These are phyloP conservation scores for Brevimyrus niger DNA, from an alignment of 2,113 vertebrate genomes.

Conservation along the genomic window DNA sequence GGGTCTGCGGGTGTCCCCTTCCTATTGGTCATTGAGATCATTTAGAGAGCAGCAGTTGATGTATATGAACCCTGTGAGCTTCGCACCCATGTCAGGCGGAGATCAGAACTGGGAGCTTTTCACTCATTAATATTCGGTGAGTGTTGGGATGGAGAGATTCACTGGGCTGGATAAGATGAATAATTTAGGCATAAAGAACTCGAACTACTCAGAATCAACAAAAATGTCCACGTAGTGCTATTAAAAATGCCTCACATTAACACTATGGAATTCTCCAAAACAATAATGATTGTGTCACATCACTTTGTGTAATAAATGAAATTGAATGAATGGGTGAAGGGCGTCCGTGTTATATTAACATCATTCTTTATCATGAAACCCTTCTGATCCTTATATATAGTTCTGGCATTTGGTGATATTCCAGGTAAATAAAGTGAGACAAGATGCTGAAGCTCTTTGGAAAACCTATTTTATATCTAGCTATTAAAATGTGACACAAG, in stretches of 20 bases:
- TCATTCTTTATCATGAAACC: too few species aligned
- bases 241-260: background rate
- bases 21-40: background rate
- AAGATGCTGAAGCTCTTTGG: too few species aligned
- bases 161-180: slow-evolving; percentile 3
- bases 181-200: slow-evolving; percentile 1
- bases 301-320: background rate
- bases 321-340: background rate
- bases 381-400: background rate
- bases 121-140: slow-evolving; percentile 3
- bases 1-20: too few species aligned
- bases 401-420: background rate
- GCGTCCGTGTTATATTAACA: background rate
- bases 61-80: background rate
- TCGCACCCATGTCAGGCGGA: background rate
- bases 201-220: background rate
- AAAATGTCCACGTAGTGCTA: background rate
- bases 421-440: background rate
- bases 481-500: background rate
- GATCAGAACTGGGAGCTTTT: background rate
- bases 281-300: background rate
- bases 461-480: background rate
- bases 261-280: background rate
- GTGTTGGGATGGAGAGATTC: background rate
- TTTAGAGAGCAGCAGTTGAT: background rate